phyloP scores from a whole-genome alignment of 2,888 invertebrate genomes.

The Falcaria lacertinaria region DNA sequence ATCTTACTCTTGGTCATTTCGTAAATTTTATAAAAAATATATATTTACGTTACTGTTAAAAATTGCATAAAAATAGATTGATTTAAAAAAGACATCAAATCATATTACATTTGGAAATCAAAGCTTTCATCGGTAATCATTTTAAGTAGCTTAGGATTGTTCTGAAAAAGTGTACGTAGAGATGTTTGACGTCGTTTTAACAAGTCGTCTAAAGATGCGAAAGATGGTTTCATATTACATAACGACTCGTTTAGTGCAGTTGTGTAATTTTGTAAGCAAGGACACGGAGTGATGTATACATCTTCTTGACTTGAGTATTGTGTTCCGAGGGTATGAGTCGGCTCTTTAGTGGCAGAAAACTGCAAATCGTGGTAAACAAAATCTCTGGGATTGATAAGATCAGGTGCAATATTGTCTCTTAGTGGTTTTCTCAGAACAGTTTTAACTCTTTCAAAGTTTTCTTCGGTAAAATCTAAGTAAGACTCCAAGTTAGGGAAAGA shows the following conservation, averaged over 20 bases:
- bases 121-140: constrained; percentile 62
- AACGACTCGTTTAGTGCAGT: constrained; percentile 8
- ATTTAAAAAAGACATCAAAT: constrained; percentile 2
- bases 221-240: constrained; percentile 13
- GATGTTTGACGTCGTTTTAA: constrained; percentile 43
- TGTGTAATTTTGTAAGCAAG: constrained; percentile 30
- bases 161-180: constrained; percentile 37
- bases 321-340: constrained; percentile 41
- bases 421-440: constrained; percentile 34
- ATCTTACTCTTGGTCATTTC: no score
- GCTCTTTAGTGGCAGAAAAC: constrained; percentile 51
- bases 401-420: constrained; percentile 18
- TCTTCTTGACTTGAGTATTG: constrained; percentile 65
- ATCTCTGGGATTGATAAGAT: constrained; percentile 34
- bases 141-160: constrained; percentile 54
- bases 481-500: constrained; percentile 44
- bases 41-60: no score
- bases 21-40: no score
- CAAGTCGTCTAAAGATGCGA: constrained; percentile 26
- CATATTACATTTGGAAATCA: constrained; percentile 37
- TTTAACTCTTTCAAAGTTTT: constrained; percentile 52
- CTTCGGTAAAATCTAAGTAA: constrained; percentile 58
- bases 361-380: constrained; percentile 41
- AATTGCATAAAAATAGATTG: background rate
- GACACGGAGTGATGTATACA: constrained; percentile 30